Percentiles rank a stretch among this genome's conserved stretches.
Conservation (phyloP, 2,113 vertebrate genomes). For the Myotis yumanensis region DNA sequence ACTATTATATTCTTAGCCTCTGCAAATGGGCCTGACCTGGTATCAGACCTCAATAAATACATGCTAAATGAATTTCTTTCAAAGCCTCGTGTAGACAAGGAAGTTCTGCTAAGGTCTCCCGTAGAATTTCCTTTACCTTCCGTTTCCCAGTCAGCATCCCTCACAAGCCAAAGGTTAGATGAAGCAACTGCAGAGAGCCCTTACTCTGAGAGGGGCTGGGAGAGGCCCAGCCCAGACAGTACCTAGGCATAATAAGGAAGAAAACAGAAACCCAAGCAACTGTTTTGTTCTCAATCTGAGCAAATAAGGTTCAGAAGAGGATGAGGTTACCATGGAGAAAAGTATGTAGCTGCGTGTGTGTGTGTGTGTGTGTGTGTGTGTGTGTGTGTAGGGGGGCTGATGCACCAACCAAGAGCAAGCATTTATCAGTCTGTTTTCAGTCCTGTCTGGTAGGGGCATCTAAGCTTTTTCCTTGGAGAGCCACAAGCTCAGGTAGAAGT, state of each 20-base stretch:
- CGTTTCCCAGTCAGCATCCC: neutral
- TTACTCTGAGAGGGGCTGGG: neutral
- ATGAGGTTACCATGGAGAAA: constrained; percentile 52
- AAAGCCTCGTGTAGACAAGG: neutral
- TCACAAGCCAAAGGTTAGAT: neutral
- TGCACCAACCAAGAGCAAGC: neutral
- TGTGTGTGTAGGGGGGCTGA: neutral
- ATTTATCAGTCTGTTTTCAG: neutral
- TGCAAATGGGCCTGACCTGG: neutral
- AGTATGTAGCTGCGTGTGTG: neutral
- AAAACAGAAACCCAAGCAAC: constrained; percentile 31
- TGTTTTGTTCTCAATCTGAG: constrained; percentile 36
- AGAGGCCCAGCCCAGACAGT: neutral
- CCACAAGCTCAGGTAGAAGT: neutral
- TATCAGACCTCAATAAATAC: neutral
- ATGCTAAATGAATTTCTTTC: neutral
- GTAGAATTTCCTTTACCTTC: neutral
- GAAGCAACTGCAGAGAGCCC: neutral
- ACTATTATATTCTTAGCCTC: neutral
- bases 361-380: neutral
- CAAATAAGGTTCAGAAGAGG: constrained; percentile 37
- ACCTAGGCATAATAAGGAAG: neutral
- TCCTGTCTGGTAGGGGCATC: neutral
- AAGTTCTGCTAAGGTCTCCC: neutral
- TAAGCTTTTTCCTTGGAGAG: constrained; percentile 15